Evolutionary conservation across 2,888 invertebrate species (phyloP), one percentile per base, ranked within the genome.

Genomic region (Exocentrus adspersus): DNA sequence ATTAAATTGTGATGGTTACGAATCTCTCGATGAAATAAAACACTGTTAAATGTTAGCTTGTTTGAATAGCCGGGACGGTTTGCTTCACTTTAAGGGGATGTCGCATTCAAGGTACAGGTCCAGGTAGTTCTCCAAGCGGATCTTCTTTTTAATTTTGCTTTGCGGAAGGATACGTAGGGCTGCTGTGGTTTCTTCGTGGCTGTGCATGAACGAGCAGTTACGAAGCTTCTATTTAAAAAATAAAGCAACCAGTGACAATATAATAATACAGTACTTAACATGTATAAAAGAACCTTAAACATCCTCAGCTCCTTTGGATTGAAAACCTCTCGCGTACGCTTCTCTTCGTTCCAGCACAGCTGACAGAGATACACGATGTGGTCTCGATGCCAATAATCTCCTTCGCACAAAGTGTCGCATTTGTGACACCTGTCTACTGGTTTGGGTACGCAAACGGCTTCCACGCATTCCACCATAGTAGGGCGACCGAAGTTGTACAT

Each of bases 321-420:
- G 56, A 77, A 80, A 30, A 80, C 77, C 52, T 79, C 78, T 2
- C 71, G 71, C 7, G 72, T 73, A 14, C 64, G 68, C 24, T 76
- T 78, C 71, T 83, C 83, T 67, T 79, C 79, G 30, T 69, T 67
- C 83, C 84, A 84, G 64, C 86, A 86, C 9, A 71, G 59, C 60
- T 84, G 80, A 60, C 86, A 86, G 37, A 85, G 75, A 66, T 82
- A 85, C 17, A 75, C 69, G 1, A 70, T 64, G 56, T 79, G 74
- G 56, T 80, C 75, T 62, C 69, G 69, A 14, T 85, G 84, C 85
- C 85, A 86, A 68, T 85, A 86, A 77, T 86, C 86, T 0, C 84
- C 84, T 10, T 73, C 59, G 45, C 84, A 84, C 41, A 79, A 72
- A 67, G 75, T 70, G 1, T 77, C 75, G 66, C 86, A 86, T 66